These are phyloP conservation scores for Hydrophis major DNA, from an alignment of 2,797 vertebrate species.

Conservation along the genomic window DNA sequence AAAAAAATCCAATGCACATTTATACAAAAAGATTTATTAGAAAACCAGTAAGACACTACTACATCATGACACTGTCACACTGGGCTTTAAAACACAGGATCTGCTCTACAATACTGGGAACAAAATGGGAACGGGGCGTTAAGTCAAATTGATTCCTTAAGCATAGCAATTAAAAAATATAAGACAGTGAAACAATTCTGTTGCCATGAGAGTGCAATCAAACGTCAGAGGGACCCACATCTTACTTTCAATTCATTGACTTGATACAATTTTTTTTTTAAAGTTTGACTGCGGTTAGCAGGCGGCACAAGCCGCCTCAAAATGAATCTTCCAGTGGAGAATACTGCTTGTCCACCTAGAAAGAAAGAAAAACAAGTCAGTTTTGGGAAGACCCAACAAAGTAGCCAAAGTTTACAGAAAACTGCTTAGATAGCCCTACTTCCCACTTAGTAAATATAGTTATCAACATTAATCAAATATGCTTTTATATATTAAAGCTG, in stretches of 20 bases:
- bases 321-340: conserved; percentile 82
- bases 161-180: conserved; percentile 78
- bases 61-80: conserved; percentile 81
- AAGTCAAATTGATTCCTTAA: conserved; percentile 76
- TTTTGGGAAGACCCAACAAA: conserved; percentile 38
- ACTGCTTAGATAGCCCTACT: conserved; percentile 76
- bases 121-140: conserved; percentile 54
- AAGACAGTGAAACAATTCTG: conserved; percentile 79
- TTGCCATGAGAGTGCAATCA: conserved; percentile 77
- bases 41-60: conserved; percentile 80
- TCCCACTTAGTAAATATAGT: conserved; percentile 75
- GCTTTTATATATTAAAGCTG: conserved; percentile 82
- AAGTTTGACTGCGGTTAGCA: conserved; percentile 81
- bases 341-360: conserved; percentile 85
- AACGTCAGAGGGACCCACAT: conserved; percentile 76
- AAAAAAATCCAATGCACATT: conserved; percentile 61
- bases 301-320: conserved; percentile 79
- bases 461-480: conserved; percentile 73
- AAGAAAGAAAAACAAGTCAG: conserved; percentile 76
- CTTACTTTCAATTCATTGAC: conserved; percentile 77
- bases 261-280: conserved; percentile 70
- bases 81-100: conserved; percentile 79
- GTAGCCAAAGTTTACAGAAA: conserved; percentile 72
- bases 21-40: conserved; percentile 85
- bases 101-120: conserved; percentile 74